Percentiles rank a stretch among this genome's conserved stretches.
phyloP scores from a whole-genome alignment of 2,888 invertebrate species.

The Acleris sparsana region DNA sequence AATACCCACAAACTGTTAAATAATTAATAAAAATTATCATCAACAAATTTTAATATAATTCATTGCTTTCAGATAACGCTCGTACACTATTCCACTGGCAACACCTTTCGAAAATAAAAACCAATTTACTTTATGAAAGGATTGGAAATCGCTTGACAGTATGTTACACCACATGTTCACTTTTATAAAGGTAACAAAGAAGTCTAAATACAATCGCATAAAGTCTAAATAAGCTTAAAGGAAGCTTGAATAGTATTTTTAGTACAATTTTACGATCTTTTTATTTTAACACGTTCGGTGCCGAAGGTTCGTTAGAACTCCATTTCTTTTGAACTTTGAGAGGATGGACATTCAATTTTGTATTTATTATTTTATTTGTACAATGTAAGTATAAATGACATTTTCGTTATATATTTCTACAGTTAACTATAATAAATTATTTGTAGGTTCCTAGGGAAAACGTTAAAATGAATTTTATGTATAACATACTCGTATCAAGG shows the following conservation, averaged over 20 bases:
- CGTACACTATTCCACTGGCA: background rate
- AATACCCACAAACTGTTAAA: background rate
- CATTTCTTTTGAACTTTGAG: too few relatives aligned
- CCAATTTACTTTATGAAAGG: background rate
- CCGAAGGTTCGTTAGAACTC: too few relatives aligned
- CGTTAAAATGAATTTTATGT: background rate
- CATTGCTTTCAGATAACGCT: background rate
- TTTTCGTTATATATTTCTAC: background rate
- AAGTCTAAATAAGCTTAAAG: too few relatives aligned
- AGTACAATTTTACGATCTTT: background rate
- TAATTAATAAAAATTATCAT: background rate
- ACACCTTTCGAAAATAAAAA: background rate
- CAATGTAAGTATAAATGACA: background rate
- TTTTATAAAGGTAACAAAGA: too few relatives aligned
- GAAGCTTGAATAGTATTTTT: background rate
- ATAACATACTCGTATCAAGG: background rate
- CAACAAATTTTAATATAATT: slow-evolving; percentile 2
- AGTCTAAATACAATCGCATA: too few relatives aligned
- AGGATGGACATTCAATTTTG: background rate
- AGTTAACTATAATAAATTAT: background rate
- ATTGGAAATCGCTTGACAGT: background rate
- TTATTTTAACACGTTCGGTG: background rate
- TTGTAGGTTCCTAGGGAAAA: background rate
- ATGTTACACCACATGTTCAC: too few relatives aligned
- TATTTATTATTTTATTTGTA: background rate